phyloP scores from a whole-genome alignment of 2,888 invertebrate genomes.

The Apamea anceps region DNA sequence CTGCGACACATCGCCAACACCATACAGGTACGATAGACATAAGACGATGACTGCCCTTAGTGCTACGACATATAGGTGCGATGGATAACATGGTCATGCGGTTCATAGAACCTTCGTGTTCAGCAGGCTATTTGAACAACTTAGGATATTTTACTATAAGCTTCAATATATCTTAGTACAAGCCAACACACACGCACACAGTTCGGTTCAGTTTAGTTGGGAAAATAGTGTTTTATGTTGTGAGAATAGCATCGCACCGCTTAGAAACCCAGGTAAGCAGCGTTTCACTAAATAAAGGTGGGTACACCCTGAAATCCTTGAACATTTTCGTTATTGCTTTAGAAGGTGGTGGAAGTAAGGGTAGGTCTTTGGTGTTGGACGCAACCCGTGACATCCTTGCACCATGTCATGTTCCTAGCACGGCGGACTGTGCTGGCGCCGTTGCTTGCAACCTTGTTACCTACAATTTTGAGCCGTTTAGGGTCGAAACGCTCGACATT shows the following conservation, averaged over 20 bases:
- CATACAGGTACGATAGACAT: constrained; percentile 85
- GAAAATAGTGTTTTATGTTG: not conserved
- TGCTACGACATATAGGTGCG: not conserved
- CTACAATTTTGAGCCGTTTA: not conserved
- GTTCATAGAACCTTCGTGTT: not conserved
- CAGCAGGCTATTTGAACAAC: not conserved
- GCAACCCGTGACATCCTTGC: not conserved
- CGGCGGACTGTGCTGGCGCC: not conserved
- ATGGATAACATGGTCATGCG: not conserved
- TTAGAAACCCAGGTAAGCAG: not conserved
- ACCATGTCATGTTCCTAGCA: not conserved
- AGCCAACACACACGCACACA: not conserved
- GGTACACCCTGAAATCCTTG: not conserved
- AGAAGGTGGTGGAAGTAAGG: no score
- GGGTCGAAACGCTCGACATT: not conserved
- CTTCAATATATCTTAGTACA: not conserved
- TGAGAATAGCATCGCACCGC: not conserved
- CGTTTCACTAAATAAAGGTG: not conserved
- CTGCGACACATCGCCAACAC: constrained; percentile 88
- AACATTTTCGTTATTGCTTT: not conserved
- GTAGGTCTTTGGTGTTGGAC: not conserved
- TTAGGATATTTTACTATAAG: not conserved
- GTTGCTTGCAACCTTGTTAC: not conserved
- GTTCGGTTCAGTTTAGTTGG: not conserved
- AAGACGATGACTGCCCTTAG: not conserved